Conservation (phyloP, 2,113 vertebrate genomes). For the Poeciliopsis occidentalis region DNA sequence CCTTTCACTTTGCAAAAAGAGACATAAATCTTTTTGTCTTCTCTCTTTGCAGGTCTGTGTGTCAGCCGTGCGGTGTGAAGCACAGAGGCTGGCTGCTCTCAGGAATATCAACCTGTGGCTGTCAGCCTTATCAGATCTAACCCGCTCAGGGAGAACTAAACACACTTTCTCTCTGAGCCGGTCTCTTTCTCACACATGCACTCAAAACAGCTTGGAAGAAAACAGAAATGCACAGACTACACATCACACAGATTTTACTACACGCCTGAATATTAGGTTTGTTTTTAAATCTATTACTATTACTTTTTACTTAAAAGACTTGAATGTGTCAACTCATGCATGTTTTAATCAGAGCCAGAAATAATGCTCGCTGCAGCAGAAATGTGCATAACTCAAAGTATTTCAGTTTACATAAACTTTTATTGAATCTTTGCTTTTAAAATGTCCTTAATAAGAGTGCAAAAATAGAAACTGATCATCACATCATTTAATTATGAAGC, state of each 20-base stretch:
- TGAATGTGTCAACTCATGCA: neutral
- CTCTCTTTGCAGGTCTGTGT: conserved; percentile 49
- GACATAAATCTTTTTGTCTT: conserved; percentile 45
- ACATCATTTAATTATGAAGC: too few species aligned
- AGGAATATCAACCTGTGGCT: conserved; percentile 74
- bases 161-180: conserved; percentile 44
- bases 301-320: neutral
- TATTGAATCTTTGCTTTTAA: too few species aligned
- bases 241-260: conserved; percentile 12
- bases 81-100: conserved; percentile 67
- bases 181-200: conserved; percentile 31
- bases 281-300: neutral
- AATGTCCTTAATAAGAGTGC: too few species aligned
- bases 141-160: conserved; percentile 69
- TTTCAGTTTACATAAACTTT: too few species aligned
- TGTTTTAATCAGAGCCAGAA: neutral
- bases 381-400: neutral
- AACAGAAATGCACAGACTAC: conserved; percentile 35
- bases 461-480: too few species aligned
- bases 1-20: conserved; percentile 35
- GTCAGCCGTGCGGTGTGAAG: conserved; percentile 64
- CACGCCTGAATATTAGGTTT: neutral
- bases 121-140: conserved; percentile 76
- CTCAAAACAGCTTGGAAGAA: conserved; percentile 19
- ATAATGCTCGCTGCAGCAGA: neutral